phyloP scores from a whole-genome alignment of 2,797 vertebrate species.

The Staurois parvus region DNA sequence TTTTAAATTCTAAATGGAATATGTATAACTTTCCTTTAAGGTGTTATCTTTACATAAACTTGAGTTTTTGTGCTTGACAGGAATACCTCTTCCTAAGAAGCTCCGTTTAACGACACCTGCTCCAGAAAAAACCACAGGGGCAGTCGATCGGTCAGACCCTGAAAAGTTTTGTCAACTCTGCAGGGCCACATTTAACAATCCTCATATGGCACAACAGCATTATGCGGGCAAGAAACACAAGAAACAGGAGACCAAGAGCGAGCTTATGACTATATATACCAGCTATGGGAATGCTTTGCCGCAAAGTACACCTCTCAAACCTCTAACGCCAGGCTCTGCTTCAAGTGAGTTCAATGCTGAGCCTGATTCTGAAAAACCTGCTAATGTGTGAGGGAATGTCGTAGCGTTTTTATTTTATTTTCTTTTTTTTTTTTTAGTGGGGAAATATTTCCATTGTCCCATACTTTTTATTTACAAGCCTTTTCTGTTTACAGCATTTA shows the following conservation, averaged over 20 bases:
- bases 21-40: too few relatives aligned
- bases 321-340: constrained; percentile 38
- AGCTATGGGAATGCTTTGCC: constrained; percentile 10
- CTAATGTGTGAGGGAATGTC: constrained; percentile 9
- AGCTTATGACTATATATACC: constrained; percentile 90
- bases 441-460: not conserved
- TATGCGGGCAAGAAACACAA: constrained; percentile 96
- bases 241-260: constrained; percentile 93
- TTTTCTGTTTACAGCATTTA: constrained; percentile 1
- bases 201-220: constrained; percentile 95
- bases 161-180: constrained; percentile 95
- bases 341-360: constrained; percentile 46
- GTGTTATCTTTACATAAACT: not conserved
- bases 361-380: constrained; percentile 32
- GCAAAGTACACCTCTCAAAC: constrained; percentile 24
- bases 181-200: constrained; percentile 95
- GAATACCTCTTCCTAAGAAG: not conserved
- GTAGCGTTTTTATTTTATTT: too few relatives aligned
- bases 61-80: constrained; percentile 1
- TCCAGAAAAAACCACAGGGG: constrained; percentile 32
- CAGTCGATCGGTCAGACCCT: constrained; percentile 77
- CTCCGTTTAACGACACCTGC: not conserved
- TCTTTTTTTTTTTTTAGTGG: not conserved
- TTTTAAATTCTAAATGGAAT: too few relatives aligned
- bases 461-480: not conserved